Evolutionary conservation across 2,113 vertebrate genomes (phyloP), one percentile per base, ranked within the genome.

Genomic region (Phoenicopterus ruber): DNA sequence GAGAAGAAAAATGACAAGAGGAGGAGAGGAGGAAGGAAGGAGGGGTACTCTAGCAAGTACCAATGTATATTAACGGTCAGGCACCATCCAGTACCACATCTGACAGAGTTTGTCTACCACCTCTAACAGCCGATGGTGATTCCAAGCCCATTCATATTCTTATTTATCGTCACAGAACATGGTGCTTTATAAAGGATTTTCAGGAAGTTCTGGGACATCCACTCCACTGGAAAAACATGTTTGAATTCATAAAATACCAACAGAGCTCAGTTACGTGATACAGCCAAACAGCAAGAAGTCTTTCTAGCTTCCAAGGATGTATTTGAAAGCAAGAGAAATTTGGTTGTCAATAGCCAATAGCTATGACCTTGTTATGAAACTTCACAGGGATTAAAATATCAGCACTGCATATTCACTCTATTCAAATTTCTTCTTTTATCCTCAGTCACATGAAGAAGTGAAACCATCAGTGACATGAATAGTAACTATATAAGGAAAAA

Each of bases 311-410:
- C 52, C 69, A 93, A 90, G 47, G 50, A 79, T 46, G 79, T 80
- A 91, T 82, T 44, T 89, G 91, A 96, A 88, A 94, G 82, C 46
- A 78, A 88, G 66, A 92, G 46, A 82, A 95, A 65, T 90, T 59
- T 91, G 58, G 34, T 65, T 77, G 85, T 94, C 85, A 92, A 73
- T 59, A 94, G 72, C 79, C 74, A 90, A 74, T 66, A 92, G 62
- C 42, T 95, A 88, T 87, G 86, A 93, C 55, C 88, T 94, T 87
- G 82, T 72, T 57, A 88, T 34, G 40, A 91, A 86, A 89, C 74
- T 94, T 96, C 55, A 88, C 31, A 79, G 71, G 32, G 87, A 95
- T 72, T 79, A 59, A 86, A 73, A 86, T 77, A 91, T 54, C 81
- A 84, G 57, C 57, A 90, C 20, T 79, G 28, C 46, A 82, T 74